phyloP scores from a whole-genome alignment of 2,113 vertebrate species.

The Maccullochella peelii region DNA sequence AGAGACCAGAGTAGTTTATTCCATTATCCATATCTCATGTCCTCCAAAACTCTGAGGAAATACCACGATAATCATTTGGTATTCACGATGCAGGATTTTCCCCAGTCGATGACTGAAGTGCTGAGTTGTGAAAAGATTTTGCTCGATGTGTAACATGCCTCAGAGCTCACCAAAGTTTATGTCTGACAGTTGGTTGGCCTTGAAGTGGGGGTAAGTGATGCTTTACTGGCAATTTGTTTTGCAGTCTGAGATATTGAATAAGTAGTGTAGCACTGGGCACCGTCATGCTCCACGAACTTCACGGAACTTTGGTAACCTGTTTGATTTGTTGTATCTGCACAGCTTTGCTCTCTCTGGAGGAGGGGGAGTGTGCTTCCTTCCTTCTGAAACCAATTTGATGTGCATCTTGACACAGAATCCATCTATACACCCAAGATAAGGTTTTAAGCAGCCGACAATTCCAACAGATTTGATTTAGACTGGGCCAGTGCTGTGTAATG shows the following conservation, averaged over 20 bases:
- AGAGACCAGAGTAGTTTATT: background rate
- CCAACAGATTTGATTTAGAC: constrained; percentile 11
- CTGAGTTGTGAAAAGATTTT: constrained; percentile 56
- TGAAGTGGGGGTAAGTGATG: constrained; percentile 54
- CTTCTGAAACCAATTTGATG: constrained; percentile 43
- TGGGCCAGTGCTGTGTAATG: background rate
- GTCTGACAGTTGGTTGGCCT: constrained; percentile 57
- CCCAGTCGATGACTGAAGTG: constrained; percentile 38
- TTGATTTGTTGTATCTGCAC: constrained; percentile 54
- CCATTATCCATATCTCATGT: constrained; percentile 19
- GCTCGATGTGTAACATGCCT: constrained; percentile 45
- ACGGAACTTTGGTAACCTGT: constrained; percentile 55
- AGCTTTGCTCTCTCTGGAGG: constrained; percentile 29
- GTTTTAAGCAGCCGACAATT: constrained; percentile 6
- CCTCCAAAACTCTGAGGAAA: constrained; percentile 17
- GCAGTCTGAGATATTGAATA: constrained; percentile 54
- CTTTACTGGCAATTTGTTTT: constrained; percentile 66
- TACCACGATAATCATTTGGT: constrained; percentile 39
- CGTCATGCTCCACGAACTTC: constrained; percentile 52
- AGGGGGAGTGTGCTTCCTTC: constrained; percentile 13
- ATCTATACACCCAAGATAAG: constrained; percentile 5
- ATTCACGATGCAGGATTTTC: constrained; percentile 49
- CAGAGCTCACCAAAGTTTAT: constrained; percentile 41
- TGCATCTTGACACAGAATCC: constrained; percentile 26
- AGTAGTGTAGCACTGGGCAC: constrained; percentile 31